Conservation (phyloP, 2,113 vertebrate species). For the Leucopsar rothschildi region DNA sequence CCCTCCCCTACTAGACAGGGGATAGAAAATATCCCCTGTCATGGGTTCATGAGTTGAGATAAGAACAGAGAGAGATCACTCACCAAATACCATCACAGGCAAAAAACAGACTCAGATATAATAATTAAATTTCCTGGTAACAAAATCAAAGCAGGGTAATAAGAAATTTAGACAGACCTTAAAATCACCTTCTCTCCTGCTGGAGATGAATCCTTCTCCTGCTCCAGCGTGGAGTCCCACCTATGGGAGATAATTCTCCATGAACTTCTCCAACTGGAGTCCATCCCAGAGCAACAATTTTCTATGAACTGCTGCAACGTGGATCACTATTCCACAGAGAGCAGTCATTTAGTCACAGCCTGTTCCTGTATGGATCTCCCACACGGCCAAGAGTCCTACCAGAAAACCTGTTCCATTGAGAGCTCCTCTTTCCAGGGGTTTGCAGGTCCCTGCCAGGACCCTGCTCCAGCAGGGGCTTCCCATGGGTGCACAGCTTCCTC, state of each 20-base stretch:
- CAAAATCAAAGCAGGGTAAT: neutral
- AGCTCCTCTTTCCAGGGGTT: neutral
- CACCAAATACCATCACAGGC: accelerated
- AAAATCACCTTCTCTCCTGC: neutral
- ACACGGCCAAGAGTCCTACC: neutral
- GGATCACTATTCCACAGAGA: neutral
- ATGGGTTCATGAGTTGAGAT: neutral
- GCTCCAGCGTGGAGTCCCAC: accelerated
- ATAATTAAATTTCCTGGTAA: neutral
- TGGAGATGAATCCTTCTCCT: neutral
- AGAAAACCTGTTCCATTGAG: neutral
- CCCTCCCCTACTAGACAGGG: neutral
- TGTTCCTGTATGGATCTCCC: neutral
- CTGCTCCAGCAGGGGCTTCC: neutral
- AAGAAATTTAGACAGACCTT: neutral
- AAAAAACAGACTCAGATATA: neutral
- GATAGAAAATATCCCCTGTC: neutral
- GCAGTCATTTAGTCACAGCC: neutral
- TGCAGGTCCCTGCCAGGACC: too few relatives aligned
- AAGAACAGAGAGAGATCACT: neutral
- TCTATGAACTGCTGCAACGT: neutral
- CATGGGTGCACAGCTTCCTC: neutral
- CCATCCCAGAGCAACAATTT: neutral
- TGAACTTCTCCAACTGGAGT: neutral
- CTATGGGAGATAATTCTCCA: neutral